Base-by-base conservation (phyloP, 2,888 invertebrate genomes). In the Trileptium ribeirensis region DNA sequence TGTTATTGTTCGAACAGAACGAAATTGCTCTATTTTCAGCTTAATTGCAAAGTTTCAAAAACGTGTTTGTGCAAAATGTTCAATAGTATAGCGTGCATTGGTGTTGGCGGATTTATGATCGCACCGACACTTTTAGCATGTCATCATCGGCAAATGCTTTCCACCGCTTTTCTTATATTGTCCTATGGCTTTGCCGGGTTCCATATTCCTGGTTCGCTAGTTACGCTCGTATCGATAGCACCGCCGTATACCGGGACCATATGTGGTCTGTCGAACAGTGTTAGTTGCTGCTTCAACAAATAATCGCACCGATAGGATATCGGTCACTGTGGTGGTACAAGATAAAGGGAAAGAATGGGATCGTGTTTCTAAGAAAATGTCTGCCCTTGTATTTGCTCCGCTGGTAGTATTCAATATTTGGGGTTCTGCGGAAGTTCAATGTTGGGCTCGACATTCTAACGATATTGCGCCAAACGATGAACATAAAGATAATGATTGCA, bases 191-290 rank as follows among this genome's bases (percentile, higher is more conserved):
- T 84, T 84, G 79, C 81, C 83, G 86, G 86, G 19, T 84, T 87
- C 64, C 87, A 87, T 81, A 87, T 87, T 0, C 87, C 87, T 74
- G 87, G 87, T 31, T 88, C 87, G 78, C 87, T 87, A 81, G 85
- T 86, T 3, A 87, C 87, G 0, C 82, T 87, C 0, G 87, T 88
- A 1, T 85, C 87, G 31, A 84, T 87, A 19, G 87, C 87, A 24
- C 87, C 87, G 0, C 87, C 87, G 15, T 87, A 85, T 64, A 64
- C 87, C 31, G 87, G 87, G 36, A 88, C 87, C 36, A 85, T 87
- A 80, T 87, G 87, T n/a, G 87, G 87, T 31, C 84, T 87, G 75
- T 86, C 87, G 1, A 87, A 88, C 85, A 87, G n/a, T 88, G 84
- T 86, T 87, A 77, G 87, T 87, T 38, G 87, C 87, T 0, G 82